A percentile compares a stretch with the other conserved stretches of the same genome.
Conservation (phyloP, 1,140 invertebrate species). For the Drosophila tristis region DNA sequence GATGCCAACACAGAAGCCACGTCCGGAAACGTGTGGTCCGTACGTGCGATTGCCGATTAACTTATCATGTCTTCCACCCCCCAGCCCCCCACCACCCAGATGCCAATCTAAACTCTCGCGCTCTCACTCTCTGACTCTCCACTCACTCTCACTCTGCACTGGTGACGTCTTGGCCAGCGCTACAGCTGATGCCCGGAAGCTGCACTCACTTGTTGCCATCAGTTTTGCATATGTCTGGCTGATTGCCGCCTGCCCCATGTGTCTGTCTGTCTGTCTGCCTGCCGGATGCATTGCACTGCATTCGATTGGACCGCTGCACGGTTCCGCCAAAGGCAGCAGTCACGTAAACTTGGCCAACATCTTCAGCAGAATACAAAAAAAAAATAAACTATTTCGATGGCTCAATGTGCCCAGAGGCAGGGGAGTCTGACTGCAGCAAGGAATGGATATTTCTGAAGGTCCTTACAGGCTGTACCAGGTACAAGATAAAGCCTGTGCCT, state of each 20-base stretch:
- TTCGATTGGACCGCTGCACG: slow-evolving; percentile 11
- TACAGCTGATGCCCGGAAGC: slow-evolving; percentile 30
- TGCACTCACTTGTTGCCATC: slow-evolving; percentile 43
- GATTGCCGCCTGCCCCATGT: too few relatives aligned
- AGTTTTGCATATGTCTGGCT: slow-evolving; percentile 19
- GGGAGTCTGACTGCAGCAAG: not conserved
- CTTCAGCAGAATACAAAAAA: not conserved
- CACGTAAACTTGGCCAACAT: slow-evolving; percentile 60
- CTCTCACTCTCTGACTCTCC: not conserved
- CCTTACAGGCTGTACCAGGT: too few relatives aligned
- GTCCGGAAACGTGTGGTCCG: slow-evolving; percentile 69
- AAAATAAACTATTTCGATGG: not conserved
- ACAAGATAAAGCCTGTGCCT: too few relatives aligned
- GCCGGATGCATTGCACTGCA: slow-evolving; percentile 43
- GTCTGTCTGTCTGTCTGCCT: not conserved
- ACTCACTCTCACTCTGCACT: not conserved
- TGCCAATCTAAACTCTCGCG: slow-evolving; percentile 30
- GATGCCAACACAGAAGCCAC: slow-evolving; percentile 41
- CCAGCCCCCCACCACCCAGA: slow-evolving; percentile 2
- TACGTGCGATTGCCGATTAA: slow-evolving; percentile 65
- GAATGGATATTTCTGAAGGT: not conserved
- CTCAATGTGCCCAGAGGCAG: too few relatives aligned
- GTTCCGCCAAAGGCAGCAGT: slow-evolving; percentile 13
- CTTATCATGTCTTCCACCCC: slow-evolving; percentile 39
- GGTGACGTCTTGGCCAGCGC: slow-evolving; percentile 9